phyloP scores from a whole-genome alignment of 2,113 vertebrate genomes.

The Halcyon senegalensis region DNA sequence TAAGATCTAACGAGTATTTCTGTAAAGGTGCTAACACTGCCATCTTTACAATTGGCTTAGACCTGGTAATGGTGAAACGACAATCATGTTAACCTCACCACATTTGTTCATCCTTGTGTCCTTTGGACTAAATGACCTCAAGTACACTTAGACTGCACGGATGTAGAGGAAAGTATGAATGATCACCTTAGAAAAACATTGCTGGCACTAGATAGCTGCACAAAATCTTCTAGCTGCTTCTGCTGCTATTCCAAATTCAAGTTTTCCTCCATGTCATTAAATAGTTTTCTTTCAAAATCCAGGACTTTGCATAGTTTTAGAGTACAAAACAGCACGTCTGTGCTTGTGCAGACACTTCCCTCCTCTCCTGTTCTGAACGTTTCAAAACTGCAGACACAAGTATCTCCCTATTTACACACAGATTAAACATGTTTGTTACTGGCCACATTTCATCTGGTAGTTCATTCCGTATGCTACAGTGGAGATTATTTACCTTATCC shows the following conservation, averaged over 20 bases:
- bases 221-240: neutral
- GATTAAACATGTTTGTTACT: neutral
- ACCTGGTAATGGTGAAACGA: neutral
- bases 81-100: neutral
- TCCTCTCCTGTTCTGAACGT: neutral
- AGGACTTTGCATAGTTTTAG: neutral
- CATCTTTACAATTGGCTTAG: neutral
- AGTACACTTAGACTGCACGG: neutral
- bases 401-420: neutral
- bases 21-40: neutral
- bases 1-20: neutral
- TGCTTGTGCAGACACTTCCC: neutral
- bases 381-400: neutral
- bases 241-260: neutral
- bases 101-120: neutral
- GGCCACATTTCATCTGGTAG: neutral
- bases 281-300: neutral
- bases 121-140: neutral
- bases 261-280: neutral
- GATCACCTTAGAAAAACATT: neutral
- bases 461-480: neutral
- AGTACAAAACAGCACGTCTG: neutral
- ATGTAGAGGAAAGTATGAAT: neutral
- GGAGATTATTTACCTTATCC: neutral
- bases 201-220: neutral